Evolutionary conservation across 1,140 invertebrate genomes (phyloP), one percentile per base, ranked within the genome.

Genomic region (Ceratina australensis): DNA sequence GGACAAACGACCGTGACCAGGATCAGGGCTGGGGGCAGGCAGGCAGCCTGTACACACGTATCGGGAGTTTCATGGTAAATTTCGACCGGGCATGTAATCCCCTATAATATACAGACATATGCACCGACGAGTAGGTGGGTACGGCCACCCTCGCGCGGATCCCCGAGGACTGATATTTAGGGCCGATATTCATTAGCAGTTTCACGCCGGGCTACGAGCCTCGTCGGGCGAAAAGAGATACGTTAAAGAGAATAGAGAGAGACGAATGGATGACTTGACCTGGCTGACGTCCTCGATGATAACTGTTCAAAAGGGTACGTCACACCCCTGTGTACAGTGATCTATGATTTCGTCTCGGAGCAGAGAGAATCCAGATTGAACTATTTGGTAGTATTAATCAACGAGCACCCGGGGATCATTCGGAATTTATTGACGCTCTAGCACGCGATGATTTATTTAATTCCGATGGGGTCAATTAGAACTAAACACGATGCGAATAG

Each of bases 181-280:
- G 90, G 88, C 90, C 87, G 89, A 92, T 92, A 92, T 92, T 92
- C 91, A 92, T 92, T 92, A 92, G 90, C 90, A 90, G 87, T 87
- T 89, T 90, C 88, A 87, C 88, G 88, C 84, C 81, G 86, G 87
- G 84, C 86, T 89, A 88, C 79, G 80, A 80, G 28, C 52, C 60
- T 26, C n/a, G 10, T 18, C 15, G 15, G 64, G 52, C 26, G 52
- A 52, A 76, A 50, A 18, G 68, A 80, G 33, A 80, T 18, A 12
- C 18, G 56, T 1, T 16, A 26, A 7, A 8, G 2, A 28, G 33
- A 10, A 63, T 18, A 0, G 54, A n/a, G 8, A 42, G 42, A 47
- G 57, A 68, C 56, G n/a, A n/a, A 8, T 10, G 15, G 47, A 49
- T 57, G 26, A 42, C 33, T 42, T 72, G 80, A 81, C 69, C 73